phyloP scores from a whole-genome alignment of 1,140 invertebrate genomes.

The Liolophura sinensis region DNA sequence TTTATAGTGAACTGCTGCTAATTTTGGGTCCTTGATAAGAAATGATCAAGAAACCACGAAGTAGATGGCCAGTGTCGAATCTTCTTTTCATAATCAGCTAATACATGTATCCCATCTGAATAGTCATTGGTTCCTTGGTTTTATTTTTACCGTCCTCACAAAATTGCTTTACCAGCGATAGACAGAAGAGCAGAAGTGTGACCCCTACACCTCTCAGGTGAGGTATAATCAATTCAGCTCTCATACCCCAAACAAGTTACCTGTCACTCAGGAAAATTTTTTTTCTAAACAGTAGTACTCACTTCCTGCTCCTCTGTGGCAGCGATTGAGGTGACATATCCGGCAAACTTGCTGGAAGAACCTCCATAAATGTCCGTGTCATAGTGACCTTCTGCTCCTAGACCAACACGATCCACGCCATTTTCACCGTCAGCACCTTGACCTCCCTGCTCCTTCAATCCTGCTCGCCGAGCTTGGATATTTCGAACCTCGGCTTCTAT shows the following conservation, averaged over 20 bases:
- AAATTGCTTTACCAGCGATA: no score
- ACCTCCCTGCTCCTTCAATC: slow-evolving; percentile 52
- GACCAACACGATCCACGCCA: slow-evolving; percentile 76
- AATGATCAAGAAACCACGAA: no score
- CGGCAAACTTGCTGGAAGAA: slow-evolving; percentile 81
- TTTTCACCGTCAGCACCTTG: slow-evolving; percentile 49
- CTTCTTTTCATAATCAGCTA: no score
- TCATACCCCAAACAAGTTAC: background rate
- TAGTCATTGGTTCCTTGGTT: no score
- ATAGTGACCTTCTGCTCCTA: slow-evolving; percentile 83
- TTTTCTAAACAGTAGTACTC: slow-evolving; percentile 40
- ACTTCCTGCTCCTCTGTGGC: slow-evolving; percentile 88
- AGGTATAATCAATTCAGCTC: background rate
- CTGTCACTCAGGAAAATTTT: background rate
- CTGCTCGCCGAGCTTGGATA: slow-evolving; percentile 83
- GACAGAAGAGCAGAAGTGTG: no score
- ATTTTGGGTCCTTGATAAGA: no score
- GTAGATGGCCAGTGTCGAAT: no score
- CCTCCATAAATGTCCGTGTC: slow-evolving; percentile 93
- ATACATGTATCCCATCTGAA: no score
- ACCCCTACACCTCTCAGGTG: no score
- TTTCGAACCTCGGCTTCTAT: slow-evolving; percentile 92
- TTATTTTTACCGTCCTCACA: no score
- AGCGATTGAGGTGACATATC: slow-evolving; percentile 94
- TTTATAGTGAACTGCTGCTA: no score